phyloP scores from a whole-genome alignment of 2,113 vertebrate genomes.

The Raja brachyura region DNA sequence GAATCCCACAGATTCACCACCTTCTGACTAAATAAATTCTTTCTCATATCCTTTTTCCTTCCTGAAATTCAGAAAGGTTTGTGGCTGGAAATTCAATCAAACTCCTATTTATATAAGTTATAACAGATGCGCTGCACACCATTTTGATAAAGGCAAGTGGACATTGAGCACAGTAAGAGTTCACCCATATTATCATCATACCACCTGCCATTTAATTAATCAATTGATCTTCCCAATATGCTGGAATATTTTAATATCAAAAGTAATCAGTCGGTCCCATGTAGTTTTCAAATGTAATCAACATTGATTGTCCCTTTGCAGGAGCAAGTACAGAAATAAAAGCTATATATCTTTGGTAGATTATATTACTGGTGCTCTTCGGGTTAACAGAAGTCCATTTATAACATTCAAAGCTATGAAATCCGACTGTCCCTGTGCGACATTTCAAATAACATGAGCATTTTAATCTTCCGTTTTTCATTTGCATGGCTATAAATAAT shows the following conservation, averaged over 20 bases:
- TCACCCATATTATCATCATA: not conserved
- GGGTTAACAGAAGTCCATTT: constrained; percentile 19
- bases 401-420: not conserved
- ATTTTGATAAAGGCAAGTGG: not conserved
- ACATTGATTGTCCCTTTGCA: not conserved
- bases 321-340: not conserved
- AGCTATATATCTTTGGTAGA: not conserved
- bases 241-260: not conserved
- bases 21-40: no score
- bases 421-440: not conserved
- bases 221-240: not conserved
- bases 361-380: not conserved
- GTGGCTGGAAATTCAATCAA: not conserved
- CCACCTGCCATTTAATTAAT: not conserved
- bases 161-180: not conserved
- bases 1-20: no score
- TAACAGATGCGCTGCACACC: not conserved
- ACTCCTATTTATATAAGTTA: not conserved
- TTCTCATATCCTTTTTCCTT: not conserved
- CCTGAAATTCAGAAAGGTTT: not conserved
- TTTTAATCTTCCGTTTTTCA: constrained; percentile 28
- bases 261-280: not conserved
- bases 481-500: constrained; percentile 35
- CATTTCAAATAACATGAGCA: constrained; percentile 9
- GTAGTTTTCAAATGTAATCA: not conserved